Evolutionary conservation across 35 echinoderm and acorn worm genomes (phyloP), one percentile per base, ranked within the genome.

Genomic region (Apostichopus californicus): DNA sequence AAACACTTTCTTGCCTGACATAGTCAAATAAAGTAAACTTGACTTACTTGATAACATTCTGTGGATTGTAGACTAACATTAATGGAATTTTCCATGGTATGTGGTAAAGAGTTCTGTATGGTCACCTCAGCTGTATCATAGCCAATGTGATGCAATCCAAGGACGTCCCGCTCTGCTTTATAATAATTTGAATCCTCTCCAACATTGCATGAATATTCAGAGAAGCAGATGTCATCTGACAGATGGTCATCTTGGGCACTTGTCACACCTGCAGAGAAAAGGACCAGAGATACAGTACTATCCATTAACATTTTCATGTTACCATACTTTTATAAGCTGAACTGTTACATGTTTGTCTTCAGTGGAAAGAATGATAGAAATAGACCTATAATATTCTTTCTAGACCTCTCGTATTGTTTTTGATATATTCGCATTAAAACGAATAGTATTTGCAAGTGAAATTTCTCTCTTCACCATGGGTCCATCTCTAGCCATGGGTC

Each of bases 61-160:
- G 80, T 83, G 34, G 80, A 83, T 53, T 83, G 80, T 14, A 83
- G 17, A 46, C 80, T 55, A 53, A 83, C 7, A 34, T 46, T 11
- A 7, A 83, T 55, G 18, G 64, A 18, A 56, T 83, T 18, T 55
- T 83, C 52, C 12, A n/a, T 6, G 26, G n/a, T 9, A 46, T 46
- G 0, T 4, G 34, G 34, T 46, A 46, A 46, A 13, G 80, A 83
- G 15, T 83, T 83, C 52, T 83, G 25, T 3, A 83, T 56, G 25
- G 80, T 83, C 10, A 83, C 24, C 11, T 83, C 80, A 83, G 80
- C 80, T 12, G 80, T 83, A 56, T 83, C 80, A 83, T 83, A 83
- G 5, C 34, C 55, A 3, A 83, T 83, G 52, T 83, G 80, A 83
- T 83, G 80, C 13, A 83, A 83, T 54, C 80, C 80, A 83, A 83